phyloP scores from a whole-genome alignment of 2,113 vertebrate genomes.

The Clarias magur region DNA sequence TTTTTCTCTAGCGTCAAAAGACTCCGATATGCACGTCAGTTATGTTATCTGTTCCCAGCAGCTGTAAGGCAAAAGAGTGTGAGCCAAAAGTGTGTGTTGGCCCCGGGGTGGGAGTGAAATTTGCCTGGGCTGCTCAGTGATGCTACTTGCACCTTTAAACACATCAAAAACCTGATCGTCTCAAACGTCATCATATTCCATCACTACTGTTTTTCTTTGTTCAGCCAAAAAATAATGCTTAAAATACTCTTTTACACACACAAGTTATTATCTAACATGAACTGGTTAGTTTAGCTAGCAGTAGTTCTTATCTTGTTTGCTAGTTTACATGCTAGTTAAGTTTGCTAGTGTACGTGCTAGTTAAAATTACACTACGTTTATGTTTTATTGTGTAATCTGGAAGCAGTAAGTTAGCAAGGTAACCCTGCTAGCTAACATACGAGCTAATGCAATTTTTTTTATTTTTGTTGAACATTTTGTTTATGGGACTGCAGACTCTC shows the following conservation, averaged over 20 bases:
- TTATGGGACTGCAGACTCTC: too few species aligned
- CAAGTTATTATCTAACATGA: background rate
- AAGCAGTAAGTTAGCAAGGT: background rate
- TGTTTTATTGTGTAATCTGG: background rate
- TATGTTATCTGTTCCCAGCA: slow-evolving; percentile 22
- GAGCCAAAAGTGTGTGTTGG: background rate
- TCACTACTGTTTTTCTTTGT: background rate
- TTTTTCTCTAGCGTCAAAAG: background rate
- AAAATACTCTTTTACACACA: background rate
- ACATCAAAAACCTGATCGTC: background rate
- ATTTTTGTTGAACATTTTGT: background rate
- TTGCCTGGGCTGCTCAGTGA: background rate
- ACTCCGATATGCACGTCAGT: background rate
- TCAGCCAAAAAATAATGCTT: too few species aligned
- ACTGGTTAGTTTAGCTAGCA: background rate
- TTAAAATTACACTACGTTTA: background rate
- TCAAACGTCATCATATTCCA: background rate
- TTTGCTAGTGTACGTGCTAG: background rate
- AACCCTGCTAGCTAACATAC: background rate
- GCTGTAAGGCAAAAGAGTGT: background rate
- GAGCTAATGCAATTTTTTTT: background rate
- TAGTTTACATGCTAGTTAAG: background rate
- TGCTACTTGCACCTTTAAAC: background rate
- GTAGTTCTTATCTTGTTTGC: background rate
- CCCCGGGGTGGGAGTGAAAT: background rate